phyloP scores from a whole-genome alignment of 92 coral and sea anemone species.

The Porites rus region DNA sequence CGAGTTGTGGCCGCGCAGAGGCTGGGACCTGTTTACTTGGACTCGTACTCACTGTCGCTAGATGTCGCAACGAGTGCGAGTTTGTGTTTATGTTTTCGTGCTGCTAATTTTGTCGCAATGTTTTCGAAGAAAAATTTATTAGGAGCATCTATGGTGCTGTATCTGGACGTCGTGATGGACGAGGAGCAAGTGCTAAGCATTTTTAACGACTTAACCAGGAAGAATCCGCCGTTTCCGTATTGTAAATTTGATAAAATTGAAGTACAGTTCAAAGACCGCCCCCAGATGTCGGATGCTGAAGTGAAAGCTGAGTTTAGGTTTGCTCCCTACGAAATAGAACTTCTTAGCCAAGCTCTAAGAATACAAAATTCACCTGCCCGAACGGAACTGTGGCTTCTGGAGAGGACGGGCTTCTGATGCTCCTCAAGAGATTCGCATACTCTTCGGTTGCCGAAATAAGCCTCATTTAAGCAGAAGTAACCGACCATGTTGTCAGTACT shows the following conservation, averaged over 20 bases:
- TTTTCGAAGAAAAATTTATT: constrained; percentile 61
- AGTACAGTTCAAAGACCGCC: constrained; percentile 17
- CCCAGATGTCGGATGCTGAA: constrained; percentile 49
- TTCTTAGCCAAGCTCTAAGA: constrained; percentile 54
- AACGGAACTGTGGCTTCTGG: constrained; percentile 75
- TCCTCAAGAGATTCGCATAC: constrained; percentile 23
- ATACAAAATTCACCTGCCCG: constrained; percentile 55
- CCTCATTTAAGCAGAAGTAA: constrained; percentile 43
- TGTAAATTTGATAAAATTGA: constrained; percentile 61
- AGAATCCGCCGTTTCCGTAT: constrained; percentile 51
- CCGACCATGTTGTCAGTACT: constrained; percentile 25
- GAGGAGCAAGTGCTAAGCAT: constrained; percentile 50
- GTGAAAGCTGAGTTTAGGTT: constrained; percentile 62
- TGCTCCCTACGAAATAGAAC: constrained; percentile 37
- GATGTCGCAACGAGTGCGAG: no score
- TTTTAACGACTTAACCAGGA: constrained; percentile 16
- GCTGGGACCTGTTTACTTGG: no score
- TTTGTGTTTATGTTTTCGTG: not conserved
- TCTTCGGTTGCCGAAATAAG: constrained; percentile 60
- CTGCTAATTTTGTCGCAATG: not conserved
- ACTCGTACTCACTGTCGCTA: no score
- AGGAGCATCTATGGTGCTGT: constrained; percentile 33
- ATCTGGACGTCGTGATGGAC: constrained; percentile 42
- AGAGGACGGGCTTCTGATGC: constrained; percentile 50
- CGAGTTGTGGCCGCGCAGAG: not conserved